Evolutionary conservation across 2,888 invertebrate species (phyloP), one percentile per base, ranked within the genome.

Genomic region (Oscheius sp.): DNA sequence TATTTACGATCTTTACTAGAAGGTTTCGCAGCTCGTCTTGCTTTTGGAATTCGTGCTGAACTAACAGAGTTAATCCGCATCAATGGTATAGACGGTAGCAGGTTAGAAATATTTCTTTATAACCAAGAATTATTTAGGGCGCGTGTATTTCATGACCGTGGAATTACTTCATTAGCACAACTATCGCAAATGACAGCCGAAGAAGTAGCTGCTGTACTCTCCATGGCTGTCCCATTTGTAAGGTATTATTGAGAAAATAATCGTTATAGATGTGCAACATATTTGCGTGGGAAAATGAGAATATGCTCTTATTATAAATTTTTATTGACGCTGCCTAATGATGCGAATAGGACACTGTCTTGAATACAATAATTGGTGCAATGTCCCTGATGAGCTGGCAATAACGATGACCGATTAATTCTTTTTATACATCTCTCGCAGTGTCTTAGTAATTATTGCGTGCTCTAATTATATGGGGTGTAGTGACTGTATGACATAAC

Each of bases 21-120:
- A 0, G 94, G 95, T 87, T 96, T 98, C 87, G 94, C 96, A 88
- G 92, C 92, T 82, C 91, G 97, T 17, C 89, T 98, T 45, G 93
- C 93, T 83, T 96, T 97, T 49, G 80, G 82, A 20, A 92, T 97
- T 50, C 92, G 93, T 84, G 90, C 92, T 24, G 96, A 98, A 86
- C 89, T 98, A 44, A 90, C 95, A 73, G 96, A 97, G 86, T 89
- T 98, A 64, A 92, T 95, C 90, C 91, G 92, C 77, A 88, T 97
- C 6, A 76, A 75, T 6, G 84, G 84, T 24, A 72, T 82, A n/a
- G 82, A 82, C 71, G 82, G 77, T 17, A 69, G 70, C 9, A 71
- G 78, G 73, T 66, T 24, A 14, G 51, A 6, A 1, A 26, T 33
- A 20, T 30, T 32, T 32, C 2, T n/a, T 14, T 32, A 26, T 17